Evolutionary conservation across 2,797 vertebrate genomes (phyloP), one percentile per base, ranked within the genome.

Genomic region (Coendou prehensilis): DNA sequence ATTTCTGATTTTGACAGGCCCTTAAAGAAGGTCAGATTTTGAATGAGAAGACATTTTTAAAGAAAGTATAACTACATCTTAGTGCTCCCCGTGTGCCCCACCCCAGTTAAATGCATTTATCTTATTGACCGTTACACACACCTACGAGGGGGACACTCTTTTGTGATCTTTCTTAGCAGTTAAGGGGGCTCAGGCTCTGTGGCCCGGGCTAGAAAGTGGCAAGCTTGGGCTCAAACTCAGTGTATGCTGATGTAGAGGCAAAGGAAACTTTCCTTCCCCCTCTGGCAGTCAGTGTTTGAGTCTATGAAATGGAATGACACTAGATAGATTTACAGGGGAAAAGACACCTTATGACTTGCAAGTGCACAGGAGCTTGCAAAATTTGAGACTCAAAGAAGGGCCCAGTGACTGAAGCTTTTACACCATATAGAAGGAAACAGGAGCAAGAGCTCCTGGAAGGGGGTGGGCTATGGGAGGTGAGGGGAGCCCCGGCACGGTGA

Each of bases 71-170:
- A 50, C 9, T 20, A 5, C 1, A 4, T 11, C 18, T 45, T 3
- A 6, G 18, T 3, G 26, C 73, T 81, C 52, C 45, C 41, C 8
- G 30, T 2, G 4, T 2, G 73, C 23, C 11, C 3, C 18, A 23
- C 1, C 3, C 37, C 28, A 0, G 33, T 20, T 52, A 69, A 52
- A 22, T 1, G 7, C 8, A 17, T 17, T 28, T 14, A 5, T 45
- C 22, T 89, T 81, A n/a, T 23, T 23, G 15, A 67, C 9, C 61
- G 3, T 61, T 45, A 30, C 17, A 4, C 2, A 11, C 23, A 57
- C 54, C 71, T 17, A 1, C 10, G 37, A n/a, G 83, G 52, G 0
- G 7, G 79, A 9, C 56, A 18, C 6, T 4, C 41, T 73, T 41
- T 41, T 18, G 8, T 47, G 5, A 17, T 28, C 78, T 63, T 37